A percentile compares a stretch with the other conserved stretches of the same genome.
phyloP scores from a whole-genome alignment of 1,140 invertebrate genomes.

The Lanistes nyassanus region DNA sequence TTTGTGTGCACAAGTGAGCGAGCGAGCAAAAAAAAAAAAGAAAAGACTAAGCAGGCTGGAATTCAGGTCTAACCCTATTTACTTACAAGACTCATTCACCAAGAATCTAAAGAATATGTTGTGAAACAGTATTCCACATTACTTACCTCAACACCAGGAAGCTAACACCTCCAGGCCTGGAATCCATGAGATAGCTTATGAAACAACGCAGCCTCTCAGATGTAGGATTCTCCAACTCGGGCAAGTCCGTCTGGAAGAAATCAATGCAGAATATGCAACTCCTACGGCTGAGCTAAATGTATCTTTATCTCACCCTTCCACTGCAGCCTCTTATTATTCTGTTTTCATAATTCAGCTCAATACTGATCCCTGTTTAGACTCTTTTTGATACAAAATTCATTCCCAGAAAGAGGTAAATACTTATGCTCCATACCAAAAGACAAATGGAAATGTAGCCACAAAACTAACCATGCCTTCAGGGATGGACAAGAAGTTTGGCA shows the following conservation, averaged over 20 bases:
- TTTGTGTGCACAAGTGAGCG: too few relatives aligned
- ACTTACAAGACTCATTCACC: slow-evolving; percentile 3
- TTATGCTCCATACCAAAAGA: neutral
- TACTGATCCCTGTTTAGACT: neutral
- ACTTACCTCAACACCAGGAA: slow-evolving; percentile 85
- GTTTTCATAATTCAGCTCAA: too few relatives aligned
- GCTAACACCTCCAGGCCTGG: slow-evolving; percentile 81
- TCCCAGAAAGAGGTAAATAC: neutral
- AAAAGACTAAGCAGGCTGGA: too few relatives aligned
- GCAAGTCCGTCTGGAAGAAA: slow-evolving; percentile 76
- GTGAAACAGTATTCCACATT: neutral
- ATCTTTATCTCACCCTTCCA: neutral
- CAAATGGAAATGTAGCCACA: neutral
- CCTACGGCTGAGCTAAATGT: neutral
- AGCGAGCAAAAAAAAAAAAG: too few relatives aligned
- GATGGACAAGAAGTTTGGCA: slow-evolving; percentile 71
- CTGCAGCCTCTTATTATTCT: too few relatives aligned
- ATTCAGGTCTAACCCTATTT: neutral
- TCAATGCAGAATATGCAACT: slow-evolving; percentile 12
- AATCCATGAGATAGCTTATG: slow-evolving; percentile 84
- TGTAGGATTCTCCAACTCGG: slow-evolving; percentile 79
- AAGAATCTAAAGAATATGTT: neutral
- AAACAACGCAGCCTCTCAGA: slow-evolving; percentile 84
- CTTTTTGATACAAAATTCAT: neutral
- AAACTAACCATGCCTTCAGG: slow-evolving; percentile 75